phyloP scores from a whole-genome alignment of 53 echinoderm and acorn worm species.

The Paelopatides confundens region DNA sequence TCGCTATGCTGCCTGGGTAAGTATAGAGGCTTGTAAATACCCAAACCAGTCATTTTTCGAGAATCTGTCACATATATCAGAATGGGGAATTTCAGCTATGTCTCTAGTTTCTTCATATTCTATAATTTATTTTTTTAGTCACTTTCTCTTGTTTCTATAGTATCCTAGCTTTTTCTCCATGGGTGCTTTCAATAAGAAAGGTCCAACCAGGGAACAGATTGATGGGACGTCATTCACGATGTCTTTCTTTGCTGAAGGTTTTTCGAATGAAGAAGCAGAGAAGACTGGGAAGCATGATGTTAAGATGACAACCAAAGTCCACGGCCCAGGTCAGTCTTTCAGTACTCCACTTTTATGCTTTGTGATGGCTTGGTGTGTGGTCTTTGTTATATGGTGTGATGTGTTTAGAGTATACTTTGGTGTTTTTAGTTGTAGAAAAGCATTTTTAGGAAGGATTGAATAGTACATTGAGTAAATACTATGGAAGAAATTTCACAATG shows the following conservation, averaged over 20 bases:
- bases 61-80: too few relatives aligned
- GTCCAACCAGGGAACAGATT: constrained; percentile 85
- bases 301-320: constrained; percentile 79
- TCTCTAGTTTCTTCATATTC: too few relatives aligned
- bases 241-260: constrained; percentile 77
- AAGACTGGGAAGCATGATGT: constrained; percentile 69
- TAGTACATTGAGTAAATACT: too few relatives aligned
- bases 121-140: background rate
- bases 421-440: too few relatives aligned
- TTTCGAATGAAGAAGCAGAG: constrained; percentile 67
- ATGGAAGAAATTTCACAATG: too few relatives aligned
- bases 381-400: background rate
- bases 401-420: too few relatives aligned
- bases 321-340: constrained; percentile 78
- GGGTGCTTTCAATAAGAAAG: constrained; percentile 82
- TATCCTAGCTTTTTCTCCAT: constrained; percentile 78
- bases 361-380: background rate
- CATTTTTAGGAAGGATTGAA: too few relatives aligned
- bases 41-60: too few relatives aligned
- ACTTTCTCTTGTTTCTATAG: constrained; percentile 41
- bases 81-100: too few relatives aligned
- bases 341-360: background rate
- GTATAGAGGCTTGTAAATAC: too few relatives aligned
- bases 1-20: too few relatives aligned
- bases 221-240: constrained; percentile 75